phyloP scores from a whole-genome alignment of 2,888 invertebrate species.

The Caenorhabditis virilis region DNA sequence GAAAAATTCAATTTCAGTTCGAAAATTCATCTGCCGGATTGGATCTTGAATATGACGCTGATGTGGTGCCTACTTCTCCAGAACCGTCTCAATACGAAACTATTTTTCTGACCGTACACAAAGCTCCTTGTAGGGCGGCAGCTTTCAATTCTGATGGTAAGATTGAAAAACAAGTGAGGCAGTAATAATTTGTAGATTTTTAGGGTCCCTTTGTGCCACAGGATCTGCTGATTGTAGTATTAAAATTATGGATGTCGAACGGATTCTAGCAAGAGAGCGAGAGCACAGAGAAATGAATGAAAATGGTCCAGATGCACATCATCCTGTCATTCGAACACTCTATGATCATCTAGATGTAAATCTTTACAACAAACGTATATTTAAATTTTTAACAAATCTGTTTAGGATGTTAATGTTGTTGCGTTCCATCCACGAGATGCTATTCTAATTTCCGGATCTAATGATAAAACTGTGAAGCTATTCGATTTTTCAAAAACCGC shows the following conservation, averaged over 20 bases:
- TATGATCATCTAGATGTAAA: slow-evolving; percentile 87
- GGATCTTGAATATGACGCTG: slow-evolving; percentile 94
- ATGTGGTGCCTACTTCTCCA: slow-evolving; percentile 77
- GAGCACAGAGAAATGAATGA: slow-evolving; percentile 69
- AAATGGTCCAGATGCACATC: slow-evolving; percentile 74
- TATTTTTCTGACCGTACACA: slow-evolving; percentile 96
- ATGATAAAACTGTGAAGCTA: slow-evolving; percentile 90
- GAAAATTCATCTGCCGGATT: slow-evolving; percentile 74
- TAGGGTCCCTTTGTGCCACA: slow-evolving; percentile 88
- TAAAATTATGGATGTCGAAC: slow-evolving; percentile 97
- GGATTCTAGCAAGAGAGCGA: slow-evolving; percentile 97
- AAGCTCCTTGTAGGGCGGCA: slow-evolving; percentile 88
- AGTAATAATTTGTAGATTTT: neutral
- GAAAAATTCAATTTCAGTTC: slow-evolving; percentile 40
- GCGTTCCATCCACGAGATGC: slow-evolving; percentile 96
- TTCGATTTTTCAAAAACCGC: slow-evolving; percentile 98
- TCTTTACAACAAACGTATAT: slow-evolving; percentile 1
- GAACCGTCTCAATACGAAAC: slow-evolving; percentile 98
- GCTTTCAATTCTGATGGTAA: slow-evolving; percentile 87
- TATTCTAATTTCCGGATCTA: slow-evolving; percentile 89
- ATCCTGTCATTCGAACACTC: slow-evolving; percentile 94
- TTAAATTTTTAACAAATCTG: neutral
- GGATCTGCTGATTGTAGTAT: slow-evolving; percentile 98
- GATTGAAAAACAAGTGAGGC: neutral
- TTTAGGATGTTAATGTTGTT: slow-evolving; percentile 86